Evolutionary conservation across 2,888 invertebrate species (phyloP).

Genomic region (Temnothorax ravouxi): DNA sequence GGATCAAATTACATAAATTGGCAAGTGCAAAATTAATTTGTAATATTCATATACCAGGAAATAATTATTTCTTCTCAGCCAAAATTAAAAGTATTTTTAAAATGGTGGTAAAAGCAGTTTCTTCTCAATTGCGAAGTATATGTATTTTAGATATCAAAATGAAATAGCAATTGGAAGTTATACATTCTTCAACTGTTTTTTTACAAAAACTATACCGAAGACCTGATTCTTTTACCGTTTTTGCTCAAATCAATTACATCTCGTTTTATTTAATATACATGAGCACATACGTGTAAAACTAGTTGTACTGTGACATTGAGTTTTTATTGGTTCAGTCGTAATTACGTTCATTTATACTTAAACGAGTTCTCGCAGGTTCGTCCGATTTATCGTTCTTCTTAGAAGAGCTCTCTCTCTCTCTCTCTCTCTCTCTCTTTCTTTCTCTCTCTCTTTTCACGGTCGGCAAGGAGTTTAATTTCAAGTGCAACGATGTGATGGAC

Average conservation of each 20-base stretch:
- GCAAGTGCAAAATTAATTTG: conserved; percentile 4
- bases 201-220: conserved; percentile 1
- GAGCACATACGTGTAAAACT: neutral
- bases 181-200: neutral
- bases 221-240: neutral
- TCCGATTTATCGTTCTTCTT: conserved; percentile 1
- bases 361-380: conserved; percentile 21
- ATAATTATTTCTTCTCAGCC: neutral
- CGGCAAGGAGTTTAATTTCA: conserved; percentile 26
- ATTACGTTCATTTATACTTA: conserved; percentile 34
- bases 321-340: neutral
- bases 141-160: neutral
- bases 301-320: neutral
- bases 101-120: neutral
- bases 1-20: neutral
- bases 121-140: neutral
- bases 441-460: neutral
- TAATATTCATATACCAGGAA: neutral
- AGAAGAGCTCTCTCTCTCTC: neutral
- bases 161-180: neutral
- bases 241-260: neutral
- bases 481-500: conserved; percentile 26
- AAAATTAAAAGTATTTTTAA: neutral
- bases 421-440: neutral
- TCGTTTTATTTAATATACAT: conserved; percentile 6